Percentiles rank a stretch among this genome's conserved stretches.
Evolutionary conservation across 2,888 invertebrate species (phyloP).

Genomic region (Amphipoea oculea): DNA sequence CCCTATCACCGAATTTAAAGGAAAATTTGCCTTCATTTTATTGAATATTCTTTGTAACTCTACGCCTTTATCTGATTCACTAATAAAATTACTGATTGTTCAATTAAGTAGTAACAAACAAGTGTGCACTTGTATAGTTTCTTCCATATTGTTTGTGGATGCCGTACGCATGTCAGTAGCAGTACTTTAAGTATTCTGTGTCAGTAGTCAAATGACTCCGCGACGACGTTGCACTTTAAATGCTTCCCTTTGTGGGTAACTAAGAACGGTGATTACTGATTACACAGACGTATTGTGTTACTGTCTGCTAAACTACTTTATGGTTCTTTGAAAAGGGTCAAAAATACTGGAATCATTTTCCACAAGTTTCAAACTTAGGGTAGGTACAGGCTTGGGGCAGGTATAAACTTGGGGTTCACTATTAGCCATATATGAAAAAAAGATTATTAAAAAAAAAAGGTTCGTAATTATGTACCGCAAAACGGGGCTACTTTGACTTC

Average conservation of each 20-base stretch:
- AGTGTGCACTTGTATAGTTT: constrained; percentile 44
- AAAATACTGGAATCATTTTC: not conserved
- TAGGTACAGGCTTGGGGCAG: too few species aligned
- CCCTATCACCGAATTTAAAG: too few species aligned
- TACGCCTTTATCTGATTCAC: not conserved
- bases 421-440: not conserved
- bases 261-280: constrained; percentile 11
- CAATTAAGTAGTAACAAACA: constrained; percentile 30
- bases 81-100: constrained; percentile 6
- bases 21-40: too few species aligned
- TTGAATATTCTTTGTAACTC: too few species aligned
- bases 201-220: constrained; percentile 12
- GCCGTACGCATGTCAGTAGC: constrained; percentile 26
- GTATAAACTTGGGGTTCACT: not conserved
- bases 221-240: constrained; percentile 42
- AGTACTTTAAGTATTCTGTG: too few species aligned
- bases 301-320: not conserved
- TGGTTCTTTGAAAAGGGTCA: not conserved
- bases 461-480: too few species aligned
- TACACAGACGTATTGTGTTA: constrained; percentile 23
- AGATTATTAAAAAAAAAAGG: too few species aligned
- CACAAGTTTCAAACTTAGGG: not conserved
- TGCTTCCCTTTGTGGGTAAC: constrained; percentile 41
- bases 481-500: too few species aligned
- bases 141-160: constrained; percentile 31